Evolutionary conservation across 2,797 vertebrate species (phyloP).

Genomic region (Rhinichthys osculus): DNA sequence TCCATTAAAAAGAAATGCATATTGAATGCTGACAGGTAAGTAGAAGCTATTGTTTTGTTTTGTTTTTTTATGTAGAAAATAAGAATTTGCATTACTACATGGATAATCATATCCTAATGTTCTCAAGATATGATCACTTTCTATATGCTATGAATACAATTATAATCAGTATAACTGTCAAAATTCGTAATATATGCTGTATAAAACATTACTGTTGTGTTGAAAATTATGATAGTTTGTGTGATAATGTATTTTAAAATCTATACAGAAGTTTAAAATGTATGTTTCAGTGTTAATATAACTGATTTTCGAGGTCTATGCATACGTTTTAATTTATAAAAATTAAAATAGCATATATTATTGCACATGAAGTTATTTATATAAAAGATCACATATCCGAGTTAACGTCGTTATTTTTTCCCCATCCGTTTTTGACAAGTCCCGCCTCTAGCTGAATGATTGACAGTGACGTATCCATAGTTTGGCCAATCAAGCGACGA

Average conservation of each 20-base stretch:
- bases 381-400: neutral
- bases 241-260: neutral
- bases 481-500: constrained; percentile 7
- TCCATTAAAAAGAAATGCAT: constrained; percentile 54
- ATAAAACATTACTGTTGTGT: neutral
- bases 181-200: neutral
- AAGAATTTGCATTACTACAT: neutral
- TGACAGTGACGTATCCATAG: neutral
- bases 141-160: neutral
- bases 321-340: neutral
- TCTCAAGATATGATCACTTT: neutral
- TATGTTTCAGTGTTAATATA: neutral
- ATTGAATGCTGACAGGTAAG: constrained; percentile 69
- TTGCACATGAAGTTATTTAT: neutral
- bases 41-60: neutral
- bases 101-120: neutral
- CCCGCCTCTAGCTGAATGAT: neutral
- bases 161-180: neutral
- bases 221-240: neutral
- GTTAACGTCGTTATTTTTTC: neutral
- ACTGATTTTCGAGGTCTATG: neutral
- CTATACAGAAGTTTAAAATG: neutral
- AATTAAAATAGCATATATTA: neutral
- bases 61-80: neutral
- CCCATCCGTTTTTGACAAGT: neutral